phyloP scores from a whole-genome alignment of 2,888 invertebrate genomes.

The Cryptocephalus primarius region DNA sequence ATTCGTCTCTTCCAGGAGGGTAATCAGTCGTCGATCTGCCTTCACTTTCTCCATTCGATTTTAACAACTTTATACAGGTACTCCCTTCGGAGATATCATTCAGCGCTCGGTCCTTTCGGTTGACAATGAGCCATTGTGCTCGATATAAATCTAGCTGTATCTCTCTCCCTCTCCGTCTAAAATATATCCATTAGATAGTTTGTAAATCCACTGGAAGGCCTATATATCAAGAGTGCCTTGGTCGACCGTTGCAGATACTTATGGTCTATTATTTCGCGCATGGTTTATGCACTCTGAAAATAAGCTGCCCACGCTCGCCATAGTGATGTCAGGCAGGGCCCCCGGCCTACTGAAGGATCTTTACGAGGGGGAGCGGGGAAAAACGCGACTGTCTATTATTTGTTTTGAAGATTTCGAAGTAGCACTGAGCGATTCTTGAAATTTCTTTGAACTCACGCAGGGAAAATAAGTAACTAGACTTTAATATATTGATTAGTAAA shows the following conservation, averaged over 20 bases:
- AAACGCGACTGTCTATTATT: too few relatives aligned
- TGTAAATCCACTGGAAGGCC: conserved; percentile 9
- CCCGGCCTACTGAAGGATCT: conserved; percentile 8
- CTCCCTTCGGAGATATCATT: conserved; percentile 18
- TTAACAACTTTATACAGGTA: conserved; percentile 15
- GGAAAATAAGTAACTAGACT: too few relatives aligned
- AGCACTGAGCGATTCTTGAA: too few relatives aligned
- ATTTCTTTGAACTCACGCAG: too few relatives aligned
- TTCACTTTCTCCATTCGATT: conserved; percentile 3
- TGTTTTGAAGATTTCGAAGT: too few relatives aligned
- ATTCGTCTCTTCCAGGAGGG: background rate
- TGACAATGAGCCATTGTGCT: conserved; percentile 20
- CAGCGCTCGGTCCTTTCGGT: conserved; percentile 8
- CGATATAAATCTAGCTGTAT: conserved; percentile 12
- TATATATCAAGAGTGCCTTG: conserved; percentile 16
- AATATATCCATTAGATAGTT: conserved; percentile 9
- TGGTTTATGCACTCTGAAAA: conserved; percentile 23
- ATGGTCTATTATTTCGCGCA: conserved; percentile 23
- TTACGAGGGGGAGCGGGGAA: background rate
- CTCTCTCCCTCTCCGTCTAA: background rate
- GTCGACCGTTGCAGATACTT: conserved; percentile 18
- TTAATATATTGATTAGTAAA: too few relatives aligned
- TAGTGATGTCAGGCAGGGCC: conserved; percentile 18
- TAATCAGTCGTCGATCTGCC: background rate
- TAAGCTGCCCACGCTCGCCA: conserved; percentile 22